These are phyloP conservation scores for Hystrix cristata DNA, from an alignment of 2,113 vertebrate genomes.

Conservation along the genomic window DNA sequence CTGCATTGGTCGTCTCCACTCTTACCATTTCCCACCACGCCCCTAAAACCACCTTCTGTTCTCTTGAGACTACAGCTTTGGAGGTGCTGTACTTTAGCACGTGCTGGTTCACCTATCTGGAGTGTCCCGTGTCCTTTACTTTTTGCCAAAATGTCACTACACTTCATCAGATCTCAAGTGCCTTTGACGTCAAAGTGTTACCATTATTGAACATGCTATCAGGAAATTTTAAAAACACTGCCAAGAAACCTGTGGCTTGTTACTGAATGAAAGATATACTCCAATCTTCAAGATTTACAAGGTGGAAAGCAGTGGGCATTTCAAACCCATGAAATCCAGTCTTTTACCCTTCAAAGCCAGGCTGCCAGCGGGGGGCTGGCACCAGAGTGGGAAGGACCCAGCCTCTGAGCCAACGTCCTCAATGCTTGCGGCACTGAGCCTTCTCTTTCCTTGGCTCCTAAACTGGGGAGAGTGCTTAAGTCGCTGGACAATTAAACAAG, in stretches of 20 bases:
- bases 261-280: background rate
- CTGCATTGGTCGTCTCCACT: rapidly evolving
- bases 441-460: background rate
- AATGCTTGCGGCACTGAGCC: rapidly evolving
- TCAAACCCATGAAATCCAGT: background rate
- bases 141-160: background rate
- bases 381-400: rapidly evolving
- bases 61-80: rapidly evolving
- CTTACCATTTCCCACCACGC: background rate
- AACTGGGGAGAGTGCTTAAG: rapidly evolving
- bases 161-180: background rate
- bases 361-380: background rate
- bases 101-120: rapidly evolving
- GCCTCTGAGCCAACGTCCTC: background rate
- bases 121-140: background rate
- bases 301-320: background rate
- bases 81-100: rapidly evolving
- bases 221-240: background rate
- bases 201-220: background rate
- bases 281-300: background rate
- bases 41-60: rapidly evolving
- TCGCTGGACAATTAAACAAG: background rate
- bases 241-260: background rate
- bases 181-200: background rate
- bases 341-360: background rate